phyloP scores from a whole-genome alignment of 2,888 invertebrate species.

The Syrista parreyssii region DNA sequence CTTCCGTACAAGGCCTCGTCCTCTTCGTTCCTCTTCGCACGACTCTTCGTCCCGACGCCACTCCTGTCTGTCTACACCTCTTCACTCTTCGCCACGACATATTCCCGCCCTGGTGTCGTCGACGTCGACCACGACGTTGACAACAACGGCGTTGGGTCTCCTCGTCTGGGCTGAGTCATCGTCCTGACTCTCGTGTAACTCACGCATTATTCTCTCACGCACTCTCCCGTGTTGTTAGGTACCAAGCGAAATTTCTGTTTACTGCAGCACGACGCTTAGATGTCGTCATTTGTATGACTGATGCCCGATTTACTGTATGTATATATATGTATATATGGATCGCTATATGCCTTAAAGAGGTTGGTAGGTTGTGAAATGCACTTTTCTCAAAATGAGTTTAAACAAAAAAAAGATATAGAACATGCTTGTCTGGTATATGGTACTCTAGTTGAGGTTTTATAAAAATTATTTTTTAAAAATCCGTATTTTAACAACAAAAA shows the following conservation, averaged over 20 bases:
- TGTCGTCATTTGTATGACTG: background rate
- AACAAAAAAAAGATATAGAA: background rate
- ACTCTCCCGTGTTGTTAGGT: background rate
- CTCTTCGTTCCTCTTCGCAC: conserved; percentile 24
- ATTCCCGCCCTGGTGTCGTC: background rate
- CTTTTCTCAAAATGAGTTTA: background rate
- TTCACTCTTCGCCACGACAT: background rate
- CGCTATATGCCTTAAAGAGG: background rate
- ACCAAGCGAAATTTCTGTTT: background rate
- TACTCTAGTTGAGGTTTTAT: background rate
- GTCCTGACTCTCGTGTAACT: background rate
- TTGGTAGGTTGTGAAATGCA: background rate
- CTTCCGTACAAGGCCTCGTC: conserved; percentile 53
- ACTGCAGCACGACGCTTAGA: background rate
- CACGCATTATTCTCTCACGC: background rate
- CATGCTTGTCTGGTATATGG: background rate
- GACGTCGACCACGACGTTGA: background rate
- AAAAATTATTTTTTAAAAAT: background rate
- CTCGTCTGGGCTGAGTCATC: background rate
- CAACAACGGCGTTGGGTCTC: background rate
- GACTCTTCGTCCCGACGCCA: background rate
- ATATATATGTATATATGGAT: background rate
- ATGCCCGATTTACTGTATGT: background rate
- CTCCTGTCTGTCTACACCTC: background rate
- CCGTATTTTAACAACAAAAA: background rate